Evolutionary conservation across 35 echinoderm and acorn worm species (phyloP).

Genomic region (Stichopus chloronotus): DNA sequence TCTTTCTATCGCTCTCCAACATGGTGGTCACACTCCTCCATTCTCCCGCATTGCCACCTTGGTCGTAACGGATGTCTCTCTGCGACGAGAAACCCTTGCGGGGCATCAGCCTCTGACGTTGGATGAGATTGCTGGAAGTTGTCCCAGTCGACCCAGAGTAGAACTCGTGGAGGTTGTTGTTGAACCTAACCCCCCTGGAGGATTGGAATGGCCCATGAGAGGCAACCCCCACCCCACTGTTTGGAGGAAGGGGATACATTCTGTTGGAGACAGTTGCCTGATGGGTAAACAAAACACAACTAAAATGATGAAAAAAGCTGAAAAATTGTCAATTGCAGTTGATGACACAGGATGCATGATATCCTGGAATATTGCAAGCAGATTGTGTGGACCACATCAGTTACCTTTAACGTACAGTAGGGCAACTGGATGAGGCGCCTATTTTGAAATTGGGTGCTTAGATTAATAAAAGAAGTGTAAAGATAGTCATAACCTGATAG

Average conservation of each 20-base stretch:
- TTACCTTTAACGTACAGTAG: too few species aligned
- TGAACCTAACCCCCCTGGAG: background rate
- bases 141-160: background rate
- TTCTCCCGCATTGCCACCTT: slow-evolving; percentile 65
- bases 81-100: slow-evolving; percentile 67
- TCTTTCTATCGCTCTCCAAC: slow-evolving; percentile 50
- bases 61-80: slow-evolving; percentile 40
- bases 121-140: slow-evolving; percentile 47
- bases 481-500: too few species aligned
- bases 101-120: slow-evolving; percentile 72
- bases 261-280: slow-evolving; percentile 28
- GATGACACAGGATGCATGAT: too few species aligned
- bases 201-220: slow-evolving; percentile 51
- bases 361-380: too few species aligned
- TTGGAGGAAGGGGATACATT: slow-evolving; percentile 61
- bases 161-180: slow-evolving; percentile 31
- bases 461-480: too few species aligned
- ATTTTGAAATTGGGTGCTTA: too few species aligned
- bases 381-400: too few species aligned
- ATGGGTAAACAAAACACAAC: background rate
- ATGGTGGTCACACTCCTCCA: slow-evolving; percentile 59
- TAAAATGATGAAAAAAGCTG: too few species aligned
- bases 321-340: too few species aligned
- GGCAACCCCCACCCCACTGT: slow-evolving; percentile 35
- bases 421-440: too few species aligned